A percentile compares a stretch with the other conserved stretches of the same genome.
Conservation (phyloP, 2,113 vertebrate genomes). For the Mola mola region DNA sequence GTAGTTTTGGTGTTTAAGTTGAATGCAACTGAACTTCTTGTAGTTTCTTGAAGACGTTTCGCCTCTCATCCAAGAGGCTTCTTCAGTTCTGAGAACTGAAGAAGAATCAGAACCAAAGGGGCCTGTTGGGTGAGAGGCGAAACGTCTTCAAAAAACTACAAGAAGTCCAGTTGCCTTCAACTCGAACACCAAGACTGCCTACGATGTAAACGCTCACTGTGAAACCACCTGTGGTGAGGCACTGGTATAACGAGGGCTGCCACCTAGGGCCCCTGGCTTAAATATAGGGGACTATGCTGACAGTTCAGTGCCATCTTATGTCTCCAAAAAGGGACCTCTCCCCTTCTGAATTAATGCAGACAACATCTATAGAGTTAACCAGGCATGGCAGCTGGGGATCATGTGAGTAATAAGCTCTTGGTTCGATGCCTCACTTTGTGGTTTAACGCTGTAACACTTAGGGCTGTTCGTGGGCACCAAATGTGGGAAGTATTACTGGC, state of each 20-base stretch:
- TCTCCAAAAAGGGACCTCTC: constrained; percentile 7
- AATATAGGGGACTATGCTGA: constrained; percentile 47
- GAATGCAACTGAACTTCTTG: too few species aligned
- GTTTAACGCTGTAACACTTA: constrained; percentile 66
- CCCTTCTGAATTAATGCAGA: constrained; percentile 51
- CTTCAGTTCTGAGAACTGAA: too few species aligned
- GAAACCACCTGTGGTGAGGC: constrained; percentile 55
- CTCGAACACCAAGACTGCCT: too few species aligned
- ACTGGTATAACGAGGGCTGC: not conserved
- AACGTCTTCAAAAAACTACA: too few species aligned
- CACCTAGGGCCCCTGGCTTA: constrained; percentile 10
- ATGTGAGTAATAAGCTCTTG: constrained; percentile 53
- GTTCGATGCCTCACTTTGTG: constrained; percentile 42
- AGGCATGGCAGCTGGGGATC: constrained; percentile 60
- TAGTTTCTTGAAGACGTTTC: too few species aligned
- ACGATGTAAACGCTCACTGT: constrained; percentile 24
- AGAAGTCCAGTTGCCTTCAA: too few species aligned
- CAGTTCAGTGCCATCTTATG: constrained; percentile 52
- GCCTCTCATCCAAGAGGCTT: too few species aligned
- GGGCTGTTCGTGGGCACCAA: constrained; percentile 56
- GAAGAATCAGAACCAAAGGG: too few species aligned
- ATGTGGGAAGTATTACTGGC: constrained; percentile 72
- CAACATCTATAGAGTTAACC: constrained; percentile 57
- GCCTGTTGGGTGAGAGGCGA: too few species aligned
- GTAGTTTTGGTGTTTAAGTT: too few species aligned